Percentiles rank a stretch among this genome's conserved stretches.
Conservation (phyloP, 1,140 invertebrate genomes). For the Dolichoris vasculosae region DNA sequence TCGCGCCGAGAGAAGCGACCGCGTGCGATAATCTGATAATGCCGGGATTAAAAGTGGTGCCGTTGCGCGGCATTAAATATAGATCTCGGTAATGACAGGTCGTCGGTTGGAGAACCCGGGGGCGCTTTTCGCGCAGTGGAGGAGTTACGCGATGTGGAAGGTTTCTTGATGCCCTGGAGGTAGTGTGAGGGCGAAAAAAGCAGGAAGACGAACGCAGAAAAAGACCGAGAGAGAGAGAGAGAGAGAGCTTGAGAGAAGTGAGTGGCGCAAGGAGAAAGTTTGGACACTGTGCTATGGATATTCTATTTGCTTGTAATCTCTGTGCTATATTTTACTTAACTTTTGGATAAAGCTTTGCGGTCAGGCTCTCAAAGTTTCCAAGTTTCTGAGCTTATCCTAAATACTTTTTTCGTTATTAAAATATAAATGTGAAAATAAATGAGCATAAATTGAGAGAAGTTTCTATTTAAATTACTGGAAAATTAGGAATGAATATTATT, state of each 20-base stretch:
- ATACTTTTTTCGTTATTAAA: not conserved
- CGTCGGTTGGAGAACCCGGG: slow-evolving; percentile 48
- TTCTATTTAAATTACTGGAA: not conserved
- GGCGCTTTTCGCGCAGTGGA: slow-evolving; percentile 41
- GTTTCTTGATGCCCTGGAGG: not conserved
- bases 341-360: not conserved
- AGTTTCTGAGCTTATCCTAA: not conserved
- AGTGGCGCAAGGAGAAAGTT: slow-evolving; percentile 6
- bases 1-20: not conserved
- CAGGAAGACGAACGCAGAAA: not conserved
- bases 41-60: slow-evolving; percentile 59
- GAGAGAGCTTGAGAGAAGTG: not conserved
- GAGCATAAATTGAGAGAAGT: not conserved
- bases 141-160: slow-evolving; percentile 13
- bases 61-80: slow-evolving; percentile 61
- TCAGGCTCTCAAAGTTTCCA: not conserved
- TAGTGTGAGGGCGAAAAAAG: slow-evolving; percentile 1
- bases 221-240: slow-evolving; percentile 4
- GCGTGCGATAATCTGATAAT: slow-evolving; percentile 64
- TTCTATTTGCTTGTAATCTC: slow-evolving; percentile 5
- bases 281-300: slow-evolving; percentile 14
- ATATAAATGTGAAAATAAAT: not conserved
- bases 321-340: not conserved
- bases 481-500: not conserved
- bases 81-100: slow-evolving; percentile 66